Percentiles rank a stretch among this genome's conserved stretches.
These are phyloP conservation scores for Wiebesia pumilae DNA, from an alignment of 1,140 invertebrate genomes.

Conservation along the genomic window DNA sequence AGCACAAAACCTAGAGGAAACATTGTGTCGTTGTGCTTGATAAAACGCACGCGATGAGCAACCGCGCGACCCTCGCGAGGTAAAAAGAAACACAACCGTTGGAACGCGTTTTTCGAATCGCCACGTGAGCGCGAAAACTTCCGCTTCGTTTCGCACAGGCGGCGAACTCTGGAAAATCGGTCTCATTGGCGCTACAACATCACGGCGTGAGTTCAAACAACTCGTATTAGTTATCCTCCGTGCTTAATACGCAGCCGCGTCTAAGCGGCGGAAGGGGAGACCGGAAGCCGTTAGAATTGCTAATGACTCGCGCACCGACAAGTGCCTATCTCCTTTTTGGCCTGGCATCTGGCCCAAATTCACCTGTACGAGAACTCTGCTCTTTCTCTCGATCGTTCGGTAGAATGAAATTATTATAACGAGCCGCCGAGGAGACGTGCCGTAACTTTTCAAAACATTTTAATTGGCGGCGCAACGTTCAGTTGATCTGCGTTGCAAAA, in stretches of 20 bases:
- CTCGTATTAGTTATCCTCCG: constrained; percentile 51
- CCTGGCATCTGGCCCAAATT: constrained; percentile 66
- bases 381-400: background rate
- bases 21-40: constrained; percentile 8
- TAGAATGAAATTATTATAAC: constrained; percentile 22
- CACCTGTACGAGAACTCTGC: constrained; percentile 43
- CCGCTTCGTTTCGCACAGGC: constrained; percentile 6
- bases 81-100: background rate
- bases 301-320: constrained; percentile 61
- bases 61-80: background rate
- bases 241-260: constrained; percentile 31
- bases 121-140: constrained; percentile 23
- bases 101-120: background rate
- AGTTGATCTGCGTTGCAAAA: constrained; percentile 19
- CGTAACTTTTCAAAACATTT: constrained; percentile 18
- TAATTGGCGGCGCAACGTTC: background rate
- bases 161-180: constrained; percentile 16
- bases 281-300: constrained; percentile 73
- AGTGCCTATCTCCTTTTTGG: constrained; percentile 63
- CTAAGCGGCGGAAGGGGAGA: constrained; percentile 56
- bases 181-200: background rate
- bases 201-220: constrained; percentile 66
- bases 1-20: background rate
- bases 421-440: background rate
- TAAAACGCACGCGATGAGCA: constrained; percentile 17